These are phyloP conservation scores for Corythornis vintsioides DNA, from an alignment of 2,113 vertebrate species.

Conservation along the genomic window DNA sequence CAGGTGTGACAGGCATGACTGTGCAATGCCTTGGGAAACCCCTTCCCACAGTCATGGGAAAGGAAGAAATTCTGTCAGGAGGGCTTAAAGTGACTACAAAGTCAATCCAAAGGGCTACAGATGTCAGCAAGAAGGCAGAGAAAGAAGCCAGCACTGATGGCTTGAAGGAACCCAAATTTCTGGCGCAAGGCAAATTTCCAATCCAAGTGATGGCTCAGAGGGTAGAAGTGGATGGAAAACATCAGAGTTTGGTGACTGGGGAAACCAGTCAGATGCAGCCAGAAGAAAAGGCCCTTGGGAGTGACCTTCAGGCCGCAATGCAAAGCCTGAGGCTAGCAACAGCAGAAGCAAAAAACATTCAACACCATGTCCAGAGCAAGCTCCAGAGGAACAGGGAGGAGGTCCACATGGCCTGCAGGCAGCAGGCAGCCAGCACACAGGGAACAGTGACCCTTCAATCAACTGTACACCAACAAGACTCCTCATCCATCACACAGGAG, in stretches of 20 bases:
- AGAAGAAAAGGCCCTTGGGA: conserved; percentile 24
- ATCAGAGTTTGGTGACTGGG: background rate
- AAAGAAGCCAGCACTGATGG: conserved; percentile 66
- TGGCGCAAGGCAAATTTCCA: background rate
- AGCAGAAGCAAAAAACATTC: conserved; percentile 80
- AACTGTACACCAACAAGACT: background rate
- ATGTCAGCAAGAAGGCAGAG: conserved; percentile 75
- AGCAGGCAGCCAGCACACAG: conserved; percentile 5
- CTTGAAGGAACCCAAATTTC: conserved; percentile 66
- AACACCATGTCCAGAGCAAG: conserved; percentile 77
- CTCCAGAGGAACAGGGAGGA: conserved; percentile 54
- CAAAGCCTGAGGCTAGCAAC: conserved; percentile 78
- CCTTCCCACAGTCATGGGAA: conserved; percentile 55
- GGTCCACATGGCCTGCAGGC: conserved; percentile 9
- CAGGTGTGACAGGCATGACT: conserved; percentile 58
- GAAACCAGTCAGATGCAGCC: background rate
- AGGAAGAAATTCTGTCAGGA: conserved; percentile 77
- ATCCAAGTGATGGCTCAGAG: background rate
- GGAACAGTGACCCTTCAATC: conserved; percentile 24
- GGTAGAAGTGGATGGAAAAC: background rate
- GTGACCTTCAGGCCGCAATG: conserved; percentile 80
- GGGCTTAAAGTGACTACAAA: conserved; percentile 78
- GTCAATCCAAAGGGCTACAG: conserved; percentile 78
- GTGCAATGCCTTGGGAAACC: conserved; percentile 73
- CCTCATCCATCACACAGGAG: background rate